Percentiles rank a stretch among this genome's conserved stretches.
Evolutionary conservation across 2,113 vertebrate genomes (phyloP).

Genomic region (Columba livia): DNA sequence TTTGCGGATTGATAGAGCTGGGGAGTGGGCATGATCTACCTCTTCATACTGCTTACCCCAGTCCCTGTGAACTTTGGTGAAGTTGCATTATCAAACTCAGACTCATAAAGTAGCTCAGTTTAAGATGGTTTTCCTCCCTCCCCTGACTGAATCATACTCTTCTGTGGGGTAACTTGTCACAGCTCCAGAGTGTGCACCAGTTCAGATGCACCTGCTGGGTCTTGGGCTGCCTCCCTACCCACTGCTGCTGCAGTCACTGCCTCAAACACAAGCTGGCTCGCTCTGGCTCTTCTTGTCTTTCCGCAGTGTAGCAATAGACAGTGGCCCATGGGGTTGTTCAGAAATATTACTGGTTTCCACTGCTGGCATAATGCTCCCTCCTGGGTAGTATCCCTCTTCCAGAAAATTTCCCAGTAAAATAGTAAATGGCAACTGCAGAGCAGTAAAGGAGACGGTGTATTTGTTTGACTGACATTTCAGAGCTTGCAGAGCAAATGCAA

Average conservation of each 20-base stretch:
- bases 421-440: conserved; percentile 61
- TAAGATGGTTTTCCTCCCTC: not conserved
- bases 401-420: conserved; percentile 59
- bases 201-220: not conserved
- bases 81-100: not conserved
- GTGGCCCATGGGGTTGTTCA: conserved; percentile 19
- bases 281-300: not conserved
- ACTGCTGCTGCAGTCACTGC: not conserved
- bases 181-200: not conserved
- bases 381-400: conserved; percentile 52
- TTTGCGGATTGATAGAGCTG: not conserved
- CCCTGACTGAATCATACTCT: not conserved
- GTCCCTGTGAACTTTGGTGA: not conserved
- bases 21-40: rapidly evolving
- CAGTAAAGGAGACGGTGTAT: not conserved
- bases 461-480: conserved; percentile 39
- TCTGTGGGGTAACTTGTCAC: not conserved
- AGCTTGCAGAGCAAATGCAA: conserved; percentile 49
- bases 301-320: not conserved
- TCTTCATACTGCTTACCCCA: not conserved
- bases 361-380: conserved; percentile 36
- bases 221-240: not conserved
- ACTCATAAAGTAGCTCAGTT: not conserved
- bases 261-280: not conserved
- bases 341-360: conserved; percentile 48